Evolutionary conservation across 2,888 invertebrate genomes (phyloP), one percentile per base, ranked within the genome.

Genomic region (Molorchus minor): DNA sequence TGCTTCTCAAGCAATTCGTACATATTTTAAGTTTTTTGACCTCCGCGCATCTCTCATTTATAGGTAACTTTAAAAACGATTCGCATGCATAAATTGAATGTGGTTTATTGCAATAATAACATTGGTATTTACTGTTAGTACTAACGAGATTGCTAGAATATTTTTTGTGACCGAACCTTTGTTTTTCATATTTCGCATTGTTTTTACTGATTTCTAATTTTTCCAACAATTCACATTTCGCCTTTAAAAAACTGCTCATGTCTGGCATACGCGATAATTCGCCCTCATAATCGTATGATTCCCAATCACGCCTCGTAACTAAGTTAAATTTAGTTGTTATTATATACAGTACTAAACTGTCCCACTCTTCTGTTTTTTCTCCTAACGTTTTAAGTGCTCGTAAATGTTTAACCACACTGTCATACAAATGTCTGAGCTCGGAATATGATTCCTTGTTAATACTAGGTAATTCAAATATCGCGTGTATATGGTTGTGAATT

Each of bases 161-260:
- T 20, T 25, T 45, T 45, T 45, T 25, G 10, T 45, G 12, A 25
- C 8, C 21, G 4, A 12, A 25, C 25, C 12, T n/a, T 25, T 45
- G 12, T 45, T 25, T 0, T 13, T n/a, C n/a, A n/a, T n/a, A n/a
- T n/a, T 4, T 13, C 19, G 7, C 8, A 45, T 25, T 25, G n/a
- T n/a, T n/a, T n/a, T n/a, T n/a, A n/a, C n/a, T n/a, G n/a, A n/a
- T n/a, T n/a, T n/a, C n/a, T n/a, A n/a, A 7, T 30, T 47, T 47
- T 47, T 47, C 46, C 16, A 47, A 13, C 7, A 47, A 16, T 33
- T 30, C 46, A 17, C 46, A 47, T n/a, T 47, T 47, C n/a, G 15
- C 10, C 33, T 33, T 30, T 16, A 17, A 47, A 33, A 47, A 33
- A 1, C n/a, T n/a, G 16, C 8, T 47, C 3, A 47, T 16, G 15